These are phyloP conservation scores for Maniola jurtina DNA, from an alignment of 1,140 invertebrate genomes.

Conservation along the genomic window DNA sequence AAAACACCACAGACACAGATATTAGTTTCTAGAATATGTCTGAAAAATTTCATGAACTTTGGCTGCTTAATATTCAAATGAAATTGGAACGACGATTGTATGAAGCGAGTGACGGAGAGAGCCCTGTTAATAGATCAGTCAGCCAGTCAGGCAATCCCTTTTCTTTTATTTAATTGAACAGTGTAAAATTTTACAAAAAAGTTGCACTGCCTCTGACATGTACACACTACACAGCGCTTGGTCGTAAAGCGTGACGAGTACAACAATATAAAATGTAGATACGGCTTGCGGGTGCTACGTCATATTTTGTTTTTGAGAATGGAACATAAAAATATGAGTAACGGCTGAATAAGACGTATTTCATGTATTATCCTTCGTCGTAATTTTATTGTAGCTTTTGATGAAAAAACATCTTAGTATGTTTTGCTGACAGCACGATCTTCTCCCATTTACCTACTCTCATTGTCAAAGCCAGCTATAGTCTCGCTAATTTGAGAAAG, in stretches of 20 bases:
- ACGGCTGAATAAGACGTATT: not conserved
- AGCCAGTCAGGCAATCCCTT: no score
- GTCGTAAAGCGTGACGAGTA: slow-evolving; percentile 8
- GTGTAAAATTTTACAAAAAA: not conserved
- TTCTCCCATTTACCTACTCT: not conserved
- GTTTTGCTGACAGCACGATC: not conserved
- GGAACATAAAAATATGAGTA: slow-evolving; percentile 1
- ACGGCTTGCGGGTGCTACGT: not conserved
- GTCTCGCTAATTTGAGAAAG: no score
- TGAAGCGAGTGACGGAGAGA: no score
- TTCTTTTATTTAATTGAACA: not conserved
- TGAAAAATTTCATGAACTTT: no score
- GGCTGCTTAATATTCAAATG: no score
- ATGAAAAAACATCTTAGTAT: not conserved
- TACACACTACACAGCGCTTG: slow-evolving; percentile 7
- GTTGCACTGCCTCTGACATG: not conserved
- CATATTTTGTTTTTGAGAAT: not conserved
- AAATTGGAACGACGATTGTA: no score
- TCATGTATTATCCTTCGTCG: not conserved
- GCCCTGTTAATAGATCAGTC: no score
- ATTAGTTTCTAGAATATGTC: no score
- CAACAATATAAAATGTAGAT: slow-evolving; percentile 3
- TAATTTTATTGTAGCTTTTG: not conserved
- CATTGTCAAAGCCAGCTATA: no score
- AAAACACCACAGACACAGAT: no score